phyloP scores from a whole-genome alignment of 2,888 invertebrate species.

The Willowsia nigromaculata region DNA sequence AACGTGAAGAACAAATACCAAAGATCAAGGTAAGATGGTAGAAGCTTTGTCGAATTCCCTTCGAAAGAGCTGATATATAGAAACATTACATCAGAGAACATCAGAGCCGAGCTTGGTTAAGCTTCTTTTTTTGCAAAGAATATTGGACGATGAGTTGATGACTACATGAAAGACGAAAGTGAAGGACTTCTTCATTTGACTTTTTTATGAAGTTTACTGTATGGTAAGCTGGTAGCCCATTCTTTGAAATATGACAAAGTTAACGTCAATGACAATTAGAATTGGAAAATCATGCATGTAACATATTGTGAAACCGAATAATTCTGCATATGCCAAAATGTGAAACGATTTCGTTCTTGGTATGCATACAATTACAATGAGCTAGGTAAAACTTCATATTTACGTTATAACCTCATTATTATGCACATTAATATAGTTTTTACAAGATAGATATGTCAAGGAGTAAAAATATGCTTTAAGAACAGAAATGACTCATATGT shows the following conservation, averaged over 20 bases:
- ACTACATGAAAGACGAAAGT: background rate
- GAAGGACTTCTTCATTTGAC: background rate
- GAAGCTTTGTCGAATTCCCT: background rate
- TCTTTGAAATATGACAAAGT: background rate
- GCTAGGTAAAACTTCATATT: too few relatives aligned
- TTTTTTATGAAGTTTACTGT: background rate
- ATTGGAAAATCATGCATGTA: too few relatives aligned
- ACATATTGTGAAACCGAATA: too few relatives aligned
- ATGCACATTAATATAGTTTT: too few relatives aligned
- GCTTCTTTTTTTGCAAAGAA: background rate
- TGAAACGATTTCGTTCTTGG: too few relatives aligned
- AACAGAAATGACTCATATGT: too few relatives aligned
- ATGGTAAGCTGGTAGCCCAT: background rate
- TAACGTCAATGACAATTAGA: background rate
- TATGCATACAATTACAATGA: too few relatives aligned
- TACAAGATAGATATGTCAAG: too few relatives aligned
- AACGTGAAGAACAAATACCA: conserved; percentile 35
- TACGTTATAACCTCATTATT: too few relatives aligned
- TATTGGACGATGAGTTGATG: background rate
- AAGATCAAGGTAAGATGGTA: conserved; percentile 21
- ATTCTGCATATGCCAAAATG: too few relatives aligned
- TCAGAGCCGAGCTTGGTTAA: background rate
- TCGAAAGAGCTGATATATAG: background rate
- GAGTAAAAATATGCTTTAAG: too few relatives aligned
- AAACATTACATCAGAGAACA: background rate